Conservation (phyloP, 1,140 invertebrate genomes). For the Holcopasites calliopsidis region DNA sequence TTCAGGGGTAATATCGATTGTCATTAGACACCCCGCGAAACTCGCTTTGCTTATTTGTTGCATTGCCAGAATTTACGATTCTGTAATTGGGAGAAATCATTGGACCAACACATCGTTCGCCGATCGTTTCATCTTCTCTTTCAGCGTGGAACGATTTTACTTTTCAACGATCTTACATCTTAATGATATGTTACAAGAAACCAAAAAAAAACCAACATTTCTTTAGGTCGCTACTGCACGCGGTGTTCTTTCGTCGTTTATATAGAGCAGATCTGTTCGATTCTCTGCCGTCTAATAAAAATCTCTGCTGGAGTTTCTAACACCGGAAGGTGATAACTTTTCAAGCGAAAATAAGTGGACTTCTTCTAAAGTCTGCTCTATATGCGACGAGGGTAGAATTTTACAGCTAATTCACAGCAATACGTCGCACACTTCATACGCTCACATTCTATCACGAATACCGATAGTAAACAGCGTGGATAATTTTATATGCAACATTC, state of each 20-base stretch:
- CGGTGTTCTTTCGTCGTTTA: conserved; percentile 7
- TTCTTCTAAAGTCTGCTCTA: conserved; percentile 18
- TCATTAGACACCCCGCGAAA: conserved; percentile 59
- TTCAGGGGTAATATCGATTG: conserved; percentile 61
- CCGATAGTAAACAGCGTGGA: conserved; percentile 66
- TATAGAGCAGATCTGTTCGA: conserved; percentile 26
- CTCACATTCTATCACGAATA: conserved; percentile 57
- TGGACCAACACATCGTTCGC: background rate
- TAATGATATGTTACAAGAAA: conserved; percentile 63
- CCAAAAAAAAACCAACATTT: conserved; percentile 39
- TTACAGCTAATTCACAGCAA: conserved; percentile 53
- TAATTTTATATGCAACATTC: conserved; percentile 58
- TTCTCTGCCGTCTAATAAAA: too few species aligned
- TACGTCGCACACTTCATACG: conserved; percentile 38
- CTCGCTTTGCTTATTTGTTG: conserved; percentile 42
- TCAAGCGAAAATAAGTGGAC: too few species aligned
- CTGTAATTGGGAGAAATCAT: too few species aligned
- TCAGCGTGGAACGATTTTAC: background rate
- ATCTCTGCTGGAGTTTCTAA: too few species aligned
- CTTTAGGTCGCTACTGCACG: conserved; percentile 29
- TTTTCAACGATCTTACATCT: conserved; percentile 44
- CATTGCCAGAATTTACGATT: conserved; percentile 3
- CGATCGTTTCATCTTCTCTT: background rate
- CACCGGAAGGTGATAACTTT: too few species aligned
- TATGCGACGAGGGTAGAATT: conserved; percentile 29